phyloP scores from a whole-genome alignment of 2,888 invertebrate species.

The Ryuthela nishihirai region DNA sequence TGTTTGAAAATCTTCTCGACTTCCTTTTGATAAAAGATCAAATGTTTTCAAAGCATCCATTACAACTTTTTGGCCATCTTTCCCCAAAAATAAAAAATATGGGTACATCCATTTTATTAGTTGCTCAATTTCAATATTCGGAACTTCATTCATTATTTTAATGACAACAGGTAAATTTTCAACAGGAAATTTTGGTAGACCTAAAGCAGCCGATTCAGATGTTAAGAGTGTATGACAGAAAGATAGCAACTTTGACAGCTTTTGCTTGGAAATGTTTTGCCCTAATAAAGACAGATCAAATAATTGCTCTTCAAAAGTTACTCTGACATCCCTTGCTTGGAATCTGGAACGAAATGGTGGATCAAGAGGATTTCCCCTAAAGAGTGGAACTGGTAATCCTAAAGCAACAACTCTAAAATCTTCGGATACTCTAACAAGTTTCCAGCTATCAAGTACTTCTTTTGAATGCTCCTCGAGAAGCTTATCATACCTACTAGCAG shows the following conservation, averaged over 20 bases:
- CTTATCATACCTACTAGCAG: conserved; percentile 83
- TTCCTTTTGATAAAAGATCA: conserved; percentile 7
- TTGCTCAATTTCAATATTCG: conserved; percentile 63
- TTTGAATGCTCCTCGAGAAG: conserved; percentile 68
- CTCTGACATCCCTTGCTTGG: conserved; percentile 77
- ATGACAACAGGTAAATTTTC: conserved; percentile 41
- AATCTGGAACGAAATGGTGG: conserved; percentile 92
- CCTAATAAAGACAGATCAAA: conserved; percentile 6
- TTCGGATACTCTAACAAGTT: conserved; percentile 85
- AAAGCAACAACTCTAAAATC: conserved; percentile 88
- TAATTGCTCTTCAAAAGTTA: conserved; percentile 35
- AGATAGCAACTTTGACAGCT: conserved; percentile 18
- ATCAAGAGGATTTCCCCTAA: conserved; percentile 89
- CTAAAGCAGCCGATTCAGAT: conserved; percentile 18
- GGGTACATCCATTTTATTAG: conserved; percentile 77
- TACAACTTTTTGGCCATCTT: conserved; percentile 60
- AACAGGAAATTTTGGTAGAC: conserved; percentile 24
- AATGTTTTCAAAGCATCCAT: conserved; percentile 16
- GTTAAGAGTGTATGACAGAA: conserved; percentile 19
- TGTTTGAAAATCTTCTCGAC: no score
- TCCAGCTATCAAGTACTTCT: conserved; percentile 76
- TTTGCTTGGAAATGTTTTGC: conserved; percentile 3
- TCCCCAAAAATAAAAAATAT: conserved; percentile 69
- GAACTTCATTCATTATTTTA: conserved; percentile 64
- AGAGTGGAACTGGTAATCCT: conserved; percentile 83